Evolutionary conservation across 2,113 vertebrate species (phyloP).

Genomic region (Condylura cristata): DNA sequence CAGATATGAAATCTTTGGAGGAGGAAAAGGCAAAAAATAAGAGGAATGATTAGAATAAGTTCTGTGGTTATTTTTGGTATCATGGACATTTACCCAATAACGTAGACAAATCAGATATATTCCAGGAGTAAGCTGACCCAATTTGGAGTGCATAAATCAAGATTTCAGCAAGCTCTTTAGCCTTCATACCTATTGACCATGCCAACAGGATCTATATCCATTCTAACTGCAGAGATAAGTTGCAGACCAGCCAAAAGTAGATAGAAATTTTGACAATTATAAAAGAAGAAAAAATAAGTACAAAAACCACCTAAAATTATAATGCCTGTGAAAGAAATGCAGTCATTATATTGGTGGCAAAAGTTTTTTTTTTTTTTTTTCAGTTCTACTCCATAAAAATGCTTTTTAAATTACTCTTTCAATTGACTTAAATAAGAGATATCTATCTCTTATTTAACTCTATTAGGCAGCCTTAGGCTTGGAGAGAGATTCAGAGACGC

Average conservation of each 20-base stretch:
- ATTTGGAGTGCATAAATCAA: neutral
- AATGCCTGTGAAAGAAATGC: neutral
- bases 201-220: neutral
- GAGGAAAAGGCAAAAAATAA: neutral
- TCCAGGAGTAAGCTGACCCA: neutral
- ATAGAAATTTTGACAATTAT: neutral
- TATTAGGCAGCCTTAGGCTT: neutral
- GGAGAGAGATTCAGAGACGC: neutral
- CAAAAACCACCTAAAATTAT: neutral
- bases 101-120: neutral
- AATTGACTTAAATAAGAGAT: neutral
- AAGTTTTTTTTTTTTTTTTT: neutral
- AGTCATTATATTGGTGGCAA: neutral
- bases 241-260: neutral
- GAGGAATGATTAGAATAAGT: neutral
- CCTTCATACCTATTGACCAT: neutral
- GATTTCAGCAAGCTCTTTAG: neutral
- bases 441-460: neutral
- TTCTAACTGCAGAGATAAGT: neutral
- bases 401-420: neutral
- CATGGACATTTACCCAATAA: neutral
- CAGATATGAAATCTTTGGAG: neutral
- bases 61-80: neutral
- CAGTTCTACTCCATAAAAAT: neutral
- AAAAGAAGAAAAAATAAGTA: neutral